Percentiles rank a stretch among this genome's conserved stretches.
Conservation (phyloP, 2,797 vertebrate species). For the Gastrophryne carolinensis region DNA sequence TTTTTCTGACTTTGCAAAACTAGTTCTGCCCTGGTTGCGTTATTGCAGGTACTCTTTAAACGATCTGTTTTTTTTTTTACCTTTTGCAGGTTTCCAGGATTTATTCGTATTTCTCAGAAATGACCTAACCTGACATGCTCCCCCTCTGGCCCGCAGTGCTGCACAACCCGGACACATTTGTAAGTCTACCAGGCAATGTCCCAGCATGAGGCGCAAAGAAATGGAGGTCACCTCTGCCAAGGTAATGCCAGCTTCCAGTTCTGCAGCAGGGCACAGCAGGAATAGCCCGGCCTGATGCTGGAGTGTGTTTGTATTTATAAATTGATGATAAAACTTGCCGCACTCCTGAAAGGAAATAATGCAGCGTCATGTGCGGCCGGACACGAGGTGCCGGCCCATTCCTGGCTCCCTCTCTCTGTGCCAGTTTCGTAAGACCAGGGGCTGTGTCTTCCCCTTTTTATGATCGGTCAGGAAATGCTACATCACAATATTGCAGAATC, state of each 20-base stretch:
- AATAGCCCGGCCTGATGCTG: not conserved
- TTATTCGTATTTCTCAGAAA: not conserved
- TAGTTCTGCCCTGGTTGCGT: too few relatives aligned
- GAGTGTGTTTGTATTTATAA: not conserved
- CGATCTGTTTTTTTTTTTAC: not conserved
- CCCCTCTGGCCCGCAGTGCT: not conserved
- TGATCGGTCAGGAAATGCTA: too few relatives aligned
- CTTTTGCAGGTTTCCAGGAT: not conserved
- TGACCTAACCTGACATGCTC: conserved; percentile 16
- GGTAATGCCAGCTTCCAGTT: conserved; percentile 26
- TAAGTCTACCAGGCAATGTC: conserved; percentile 30
- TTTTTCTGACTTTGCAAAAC: too few relatives aligned
- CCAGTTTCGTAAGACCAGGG: not conserved
- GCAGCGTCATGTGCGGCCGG: not conserved
- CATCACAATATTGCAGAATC: conserved; percentile 13
- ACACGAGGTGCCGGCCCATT: not conserved
- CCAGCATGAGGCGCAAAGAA: conserved; percentile 11
- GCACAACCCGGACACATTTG: not conserved
- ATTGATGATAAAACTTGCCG: not conserved
- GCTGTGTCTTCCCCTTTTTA: conserved; percentile 11
- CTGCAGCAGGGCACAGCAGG: not conserved
- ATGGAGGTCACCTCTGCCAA: conserved; percentile 33
- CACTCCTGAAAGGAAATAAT: not conserved
- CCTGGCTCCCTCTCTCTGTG: not conserved
- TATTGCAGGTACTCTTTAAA: too few relatives aligned